Conservation (phyloP, 2,113 vertebrate genomes). For the Aramus guarauna region DNA sequence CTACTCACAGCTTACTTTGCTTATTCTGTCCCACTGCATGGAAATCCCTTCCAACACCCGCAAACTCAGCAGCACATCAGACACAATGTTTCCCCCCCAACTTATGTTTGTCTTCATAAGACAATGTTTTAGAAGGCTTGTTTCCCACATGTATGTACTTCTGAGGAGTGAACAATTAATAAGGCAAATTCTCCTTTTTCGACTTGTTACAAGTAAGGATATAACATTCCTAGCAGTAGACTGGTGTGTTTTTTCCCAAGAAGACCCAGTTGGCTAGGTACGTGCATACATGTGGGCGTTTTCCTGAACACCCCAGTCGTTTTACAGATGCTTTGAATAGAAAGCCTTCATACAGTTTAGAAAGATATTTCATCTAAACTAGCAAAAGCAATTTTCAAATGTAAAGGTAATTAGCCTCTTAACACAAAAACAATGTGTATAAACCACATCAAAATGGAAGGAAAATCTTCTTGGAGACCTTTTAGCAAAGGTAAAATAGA, state of each 20-base stretch:
- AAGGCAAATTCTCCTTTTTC: not conserved
- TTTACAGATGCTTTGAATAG: not conserved
- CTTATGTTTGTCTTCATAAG: not conserved
- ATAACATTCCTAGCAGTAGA: not conserved
- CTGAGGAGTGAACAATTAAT: not conserved
- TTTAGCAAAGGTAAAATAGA: not conserved
- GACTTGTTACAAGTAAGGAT: not conserved
- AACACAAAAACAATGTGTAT: not conserved
- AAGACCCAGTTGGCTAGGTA: not conserved
- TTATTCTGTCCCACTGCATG: not conserved
- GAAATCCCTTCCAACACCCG: not conserved
- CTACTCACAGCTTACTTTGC: not conserved
- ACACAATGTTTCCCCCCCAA: not conserved
- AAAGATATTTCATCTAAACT: not conserved
- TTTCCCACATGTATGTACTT: not conserved
- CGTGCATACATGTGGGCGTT: not conserved
- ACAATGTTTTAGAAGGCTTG: not conserved
- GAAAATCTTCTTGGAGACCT: not conserved
- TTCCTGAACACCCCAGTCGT: not conserved
- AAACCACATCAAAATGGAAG: not conserved
- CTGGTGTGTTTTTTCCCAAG: not conserved
- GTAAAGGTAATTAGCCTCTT: not conserved
- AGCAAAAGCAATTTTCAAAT: not conserved
- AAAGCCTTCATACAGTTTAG: not conserved
- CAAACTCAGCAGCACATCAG: not conserved